A percentile compares a stretch with the other conserved stretches of the same genome.
phyloP scores from a whole-genome alignment of 2,888 invertebrate species.

The Magallana nippona region DNA sequence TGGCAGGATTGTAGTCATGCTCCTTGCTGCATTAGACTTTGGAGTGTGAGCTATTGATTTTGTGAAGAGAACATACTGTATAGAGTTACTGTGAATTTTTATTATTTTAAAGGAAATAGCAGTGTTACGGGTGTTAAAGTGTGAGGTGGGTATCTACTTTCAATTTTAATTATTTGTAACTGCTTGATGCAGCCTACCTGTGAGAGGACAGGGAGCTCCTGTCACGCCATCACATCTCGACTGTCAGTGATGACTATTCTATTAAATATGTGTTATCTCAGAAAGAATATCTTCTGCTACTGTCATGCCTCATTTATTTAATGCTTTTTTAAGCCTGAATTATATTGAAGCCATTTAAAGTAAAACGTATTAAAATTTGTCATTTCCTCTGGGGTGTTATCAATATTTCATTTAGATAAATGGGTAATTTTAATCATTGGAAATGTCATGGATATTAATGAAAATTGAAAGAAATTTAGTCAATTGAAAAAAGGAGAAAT shows the following conservation, averaged over 20 bases:
- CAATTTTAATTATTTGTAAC: slow-evolving; percentile 27
- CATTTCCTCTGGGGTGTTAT: background rate
- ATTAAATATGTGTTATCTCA: background rate
- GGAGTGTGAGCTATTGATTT: slow-evolving; percentile 26
- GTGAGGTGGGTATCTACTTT: slow-evolving; percentile 35
- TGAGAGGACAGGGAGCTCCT: background rate
- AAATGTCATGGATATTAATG: background rate
- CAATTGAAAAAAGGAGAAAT: no score
- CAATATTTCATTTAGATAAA: background rate
- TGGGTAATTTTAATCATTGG: background rate
- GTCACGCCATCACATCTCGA: slow-evolving; percentile 3
- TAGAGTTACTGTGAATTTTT: slow-evolving; percentile 33
- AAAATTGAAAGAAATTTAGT: no score
- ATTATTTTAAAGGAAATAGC: slow-evolving; percentile 15
- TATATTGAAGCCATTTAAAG: background rate
- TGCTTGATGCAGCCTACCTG: background rate
- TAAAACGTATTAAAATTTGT: background rate
- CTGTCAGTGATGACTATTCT: background rate
- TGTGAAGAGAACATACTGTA: slow-evolving; percentile 32
- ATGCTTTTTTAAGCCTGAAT: background rate
- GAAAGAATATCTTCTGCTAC: background rate
- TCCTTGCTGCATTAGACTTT: slow-evolving; percentile 29
- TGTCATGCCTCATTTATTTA: slow-evolving; percentile 17
- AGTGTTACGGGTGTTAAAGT: slow-evolving; percentile 3
- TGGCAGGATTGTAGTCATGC: slow-evolving; percentile 13